Evolutionary conservation across 2,888 invertebrate genomes (phyloP), one percentile per base, ranked within the genome.

Genomic region (Cybosia mesomella): DNA sequence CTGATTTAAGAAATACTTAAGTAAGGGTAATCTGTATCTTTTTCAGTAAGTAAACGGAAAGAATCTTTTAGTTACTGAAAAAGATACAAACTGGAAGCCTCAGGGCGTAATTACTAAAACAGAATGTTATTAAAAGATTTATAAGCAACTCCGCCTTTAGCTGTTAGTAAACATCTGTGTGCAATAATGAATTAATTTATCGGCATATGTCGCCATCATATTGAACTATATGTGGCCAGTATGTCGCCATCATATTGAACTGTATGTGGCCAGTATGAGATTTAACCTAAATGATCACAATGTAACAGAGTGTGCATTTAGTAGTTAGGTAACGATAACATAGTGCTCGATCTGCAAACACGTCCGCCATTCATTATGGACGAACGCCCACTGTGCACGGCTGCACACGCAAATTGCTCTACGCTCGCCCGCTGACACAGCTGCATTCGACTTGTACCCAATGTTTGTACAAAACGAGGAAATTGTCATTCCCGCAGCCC

Each of bases 351-450:
- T 89, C 82, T 87, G 85, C 82, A 83, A 86, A 86, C 87, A 86
- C 86, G 89, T 87, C 85, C 81, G 82, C 87, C 85, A 89, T 91
- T 90, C 89, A 92, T 91, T 91, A 90, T 87, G 83, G 84, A 79
- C 83, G 91, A 88, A 89, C 92, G 89, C 91, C 92, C 87, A 92
- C 91, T 90, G 92, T 89, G 93, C 91, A 88, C 90, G 83, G 89
- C 84, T 91, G 91, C 92, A 91, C 91, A 91, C 90, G 90, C 92
- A 92, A 93, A 92, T 93, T 92, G 90, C 88, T 87, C 86, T 74
- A 83, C 83, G 87, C 86, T 87, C 86, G 83, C 88, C 88, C 87
- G 90, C 90, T 90, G 91, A 90, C 88, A 90, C 89, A 89, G 88
- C 91, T 90, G 88, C 87, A 85, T 82, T 75, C 71, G 76, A 82